Conservation (phyloP, 2,888 invertebrate genomes). For the Microplitis manilae region DNA sequence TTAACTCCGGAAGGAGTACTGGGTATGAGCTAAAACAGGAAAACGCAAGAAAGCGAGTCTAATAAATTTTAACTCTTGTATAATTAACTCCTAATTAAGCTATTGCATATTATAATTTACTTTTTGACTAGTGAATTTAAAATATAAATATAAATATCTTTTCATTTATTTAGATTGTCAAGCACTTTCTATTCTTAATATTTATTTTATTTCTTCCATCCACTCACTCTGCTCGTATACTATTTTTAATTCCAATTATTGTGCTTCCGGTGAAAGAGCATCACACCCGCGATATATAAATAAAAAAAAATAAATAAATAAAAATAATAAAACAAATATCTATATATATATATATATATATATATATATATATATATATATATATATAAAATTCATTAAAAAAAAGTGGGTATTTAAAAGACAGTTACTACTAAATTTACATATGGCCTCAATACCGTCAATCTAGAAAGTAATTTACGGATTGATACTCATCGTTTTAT, state of each 20-base stretch:
- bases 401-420: conserved; percentile 4
- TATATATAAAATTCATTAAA: too few relatives aligned
- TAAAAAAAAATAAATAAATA: background rate
- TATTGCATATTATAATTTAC: background rate
- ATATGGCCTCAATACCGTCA: conserved; percentile 46
- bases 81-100: background rate
- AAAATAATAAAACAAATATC: background rate
- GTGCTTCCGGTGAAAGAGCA: conserved; percentile 8
- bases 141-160: background rate
- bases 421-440: conserved; percentile 31
- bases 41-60: conserved; percentile 19
- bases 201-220: background rate
- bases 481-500: conserved; percentile 8
- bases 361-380: too few relatives aligned
- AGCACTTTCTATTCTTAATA: background rate
- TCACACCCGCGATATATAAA: background rate
- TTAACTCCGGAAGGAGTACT: background rate
- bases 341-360: too few relatives aligned
- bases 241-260: conserved; percentile 5
- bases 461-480: conserved; percentile 47
- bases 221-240: background rate
- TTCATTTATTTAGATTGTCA: background rate
- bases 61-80: background rate
- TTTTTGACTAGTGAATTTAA: background rate
- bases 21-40: background rate